These are phyloP conservation scores for Pagetopsis macropterus DNA, from an alignment of 2,797 vertebrate species.

Conservation along the genomic window DNA sequence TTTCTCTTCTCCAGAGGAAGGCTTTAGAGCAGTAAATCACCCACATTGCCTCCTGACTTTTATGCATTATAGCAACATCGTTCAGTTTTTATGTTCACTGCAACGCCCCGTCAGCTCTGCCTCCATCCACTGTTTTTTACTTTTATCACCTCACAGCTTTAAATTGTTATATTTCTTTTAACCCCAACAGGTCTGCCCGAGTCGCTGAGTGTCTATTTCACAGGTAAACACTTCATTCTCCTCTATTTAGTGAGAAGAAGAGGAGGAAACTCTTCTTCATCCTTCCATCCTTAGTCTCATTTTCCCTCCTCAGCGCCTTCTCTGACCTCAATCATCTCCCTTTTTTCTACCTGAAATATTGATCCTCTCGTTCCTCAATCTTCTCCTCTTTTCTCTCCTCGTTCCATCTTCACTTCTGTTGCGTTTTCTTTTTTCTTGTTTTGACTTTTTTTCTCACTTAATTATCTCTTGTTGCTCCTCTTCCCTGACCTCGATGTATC, in stretches of 20 bases:
- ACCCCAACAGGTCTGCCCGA: constrained; percentile 71
- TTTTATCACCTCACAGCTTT: constrained; percentile 16
- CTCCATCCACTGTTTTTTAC: constrained; percentile 7
- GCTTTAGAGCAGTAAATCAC: constrained; percentile 35
- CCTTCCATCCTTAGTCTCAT: not conserved
- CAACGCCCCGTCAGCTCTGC: not conserved
- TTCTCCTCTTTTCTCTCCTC: not conserved
- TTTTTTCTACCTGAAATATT: not conserved
- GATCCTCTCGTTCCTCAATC: not conserved
- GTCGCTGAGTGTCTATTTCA: constrained; percentile 78
- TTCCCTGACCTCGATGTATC: constrained; percentile 10
- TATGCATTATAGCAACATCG: constrained; percentile 1
- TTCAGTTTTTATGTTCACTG: constrained; percentile 19
- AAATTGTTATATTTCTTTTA: not conserved
- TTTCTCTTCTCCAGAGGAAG: constrained; percentile 27
- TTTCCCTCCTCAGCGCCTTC: not conserved
- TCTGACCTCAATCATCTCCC: not conserved
- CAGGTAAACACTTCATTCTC: constrained; percentile 63
- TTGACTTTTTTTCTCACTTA: not conserved
- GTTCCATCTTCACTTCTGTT: not conserved
- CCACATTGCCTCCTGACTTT: constrained; percentile 14
- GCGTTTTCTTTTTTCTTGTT: constrained; percentile 2
- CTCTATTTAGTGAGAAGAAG: constrained; percentile 4
- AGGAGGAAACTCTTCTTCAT: not conserved
- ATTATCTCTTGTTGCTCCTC: not conserved